Percentiles rank a stretch among this genome's conserved stretches.
Evolutionary conservation across 2,888 invertebrate species (phyloP).

Genomic region (Tenthredo amoena): DNA sequence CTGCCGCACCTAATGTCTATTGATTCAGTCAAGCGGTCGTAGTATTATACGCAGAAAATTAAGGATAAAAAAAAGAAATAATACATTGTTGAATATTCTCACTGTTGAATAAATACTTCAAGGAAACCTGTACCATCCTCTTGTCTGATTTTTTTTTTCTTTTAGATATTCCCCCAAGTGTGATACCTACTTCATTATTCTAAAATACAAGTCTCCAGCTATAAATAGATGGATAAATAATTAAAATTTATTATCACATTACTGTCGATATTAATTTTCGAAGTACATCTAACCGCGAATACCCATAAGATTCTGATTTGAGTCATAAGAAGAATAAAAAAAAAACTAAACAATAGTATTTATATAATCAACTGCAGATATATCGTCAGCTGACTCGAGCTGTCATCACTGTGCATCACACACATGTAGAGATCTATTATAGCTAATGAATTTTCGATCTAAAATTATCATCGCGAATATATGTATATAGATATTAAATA

Average conservation of each 20-base stretch:
- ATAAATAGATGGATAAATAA: background rate
- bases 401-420: background rate
- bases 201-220: background rate
- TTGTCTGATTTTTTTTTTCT: background rate
- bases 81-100: background rate
- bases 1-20: constrained; percentile 25
- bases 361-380: constrained; percentile 3
- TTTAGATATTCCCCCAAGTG: background rate
- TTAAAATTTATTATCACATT: background rate
- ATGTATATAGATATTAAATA: background rate
- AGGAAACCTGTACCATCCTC: background rate
- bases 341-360: background rate
- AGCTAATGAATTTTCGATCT: background rate
- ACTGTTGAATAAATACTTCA: background rate
- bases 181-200: background rate
- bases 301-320: background rate
- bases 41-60: background rate
- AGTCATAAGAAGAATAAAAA: background rate
- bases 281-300: background rate
- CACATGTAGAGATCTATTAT: background rate
- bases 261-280: background rate
- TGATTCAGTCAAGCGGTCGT: constrained; percentile 13
- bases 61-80: background rate
- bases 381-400: background rate
- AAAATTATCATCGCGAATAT: background rate